Percentiles rank a stretch among this genome's conserved stretches.
Conservation (phyloP, 2,113 vertebrate genomes). For the Aphyosemion australe region DNA sequence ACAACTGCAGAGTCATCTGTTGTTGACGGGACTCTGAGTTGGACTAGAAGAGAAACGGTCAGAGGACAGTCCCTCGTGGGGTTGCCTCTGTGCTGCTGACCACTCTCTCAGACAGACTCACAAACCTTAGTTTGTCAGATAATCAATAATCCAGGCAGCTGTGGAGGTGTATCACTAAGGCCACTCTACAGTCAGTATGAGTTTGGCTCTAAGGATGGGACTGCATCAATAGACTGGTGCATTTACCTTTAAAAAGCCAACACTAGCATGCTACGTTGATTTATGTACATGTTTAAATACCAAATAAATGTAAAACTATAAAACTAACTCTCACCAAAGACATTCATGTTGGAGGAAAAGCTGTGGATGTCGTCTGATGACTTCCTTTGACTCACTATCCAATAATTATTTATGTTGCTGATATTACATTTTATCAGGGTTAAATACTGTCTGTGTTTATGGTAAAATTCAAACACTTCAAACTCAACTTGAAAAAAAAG, state of each 20-base stretch:
- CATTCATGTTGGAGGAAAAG: too few species aligned
- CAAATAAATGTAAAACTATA: too few species aligned
- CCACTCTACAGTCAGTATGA: background rate
- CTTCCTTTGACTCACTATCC: too few species aligned
- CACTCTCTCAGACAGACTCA: background rate
- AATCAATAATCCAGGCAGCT: slow-evolving; percentile 11
- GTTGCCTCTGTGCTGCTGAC: background rate
- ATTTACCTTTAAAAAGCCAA: background rate
- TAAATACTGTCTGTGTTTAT: too few species aligned
- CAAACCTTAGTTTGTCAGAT: slow-evolving; percentile 1
- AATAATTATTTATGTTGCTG: too few species aligned
- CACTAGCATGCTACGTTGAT: too few species aligned
- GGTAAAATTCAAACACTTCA: too few species aligned
- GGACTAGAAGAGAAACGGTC: background rate
- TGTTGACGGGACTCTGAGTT: background rate
- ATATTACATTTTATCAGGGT: too few species aligned
- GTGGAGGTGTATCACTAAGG: background rate
- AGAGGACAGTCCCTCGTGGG: background rate
- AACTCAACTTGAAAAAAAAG: too few species aligned
- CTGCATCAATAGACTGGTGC: background rate
- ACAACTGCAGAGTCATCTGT: slow-evolving; percentile 1
- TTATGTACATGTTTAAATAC: too few species aligned
- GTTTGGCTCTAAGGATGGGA: background rate
- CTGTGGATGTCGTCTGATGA: too few species aligned
- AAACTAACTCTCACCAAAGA: too few species aligned